Conservation (phyloP, 2,797 vertebrate genomes). For the Peromyscus eremicus region DNA sequence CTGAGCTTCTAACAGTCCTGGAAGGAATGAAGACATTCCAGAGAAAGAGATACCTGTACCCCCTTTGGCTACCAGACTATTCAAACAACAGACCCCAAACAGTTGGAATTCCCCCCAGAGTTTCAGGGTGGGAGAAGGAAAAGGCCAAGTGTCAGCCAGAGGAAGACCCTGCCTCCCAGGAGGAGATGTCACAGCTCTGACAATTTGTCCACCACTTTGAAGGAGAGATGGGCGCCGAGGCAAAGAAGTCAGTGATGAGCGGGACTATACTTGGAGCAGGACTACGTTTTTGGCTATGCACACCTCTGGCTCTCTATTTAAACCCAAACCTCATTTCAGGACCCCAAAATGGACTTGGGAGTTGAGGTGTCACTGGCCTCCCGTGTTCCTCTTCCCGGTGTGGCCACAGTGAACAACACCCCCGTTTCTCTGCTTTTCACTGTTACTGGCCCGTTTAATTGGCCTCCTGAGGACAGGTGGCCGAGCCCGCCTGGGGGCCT, state of each 20-base stretch:
- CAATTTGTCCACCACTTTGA: neutral
- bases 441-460: neutral
- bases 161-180: too few species aligned
- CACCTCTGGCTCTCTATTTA: neutral
- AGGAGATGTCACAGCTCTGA: neutral
- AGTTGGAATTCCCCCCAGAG: neutral
- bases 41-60: neutral
- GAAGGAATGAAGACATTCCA: neutral
- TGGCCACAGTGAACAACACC: neutral
- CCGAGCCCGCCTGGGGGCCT: neutral
- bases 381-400: neutral
- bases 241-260: neutral
- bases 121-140: neutral
- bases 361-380: neutral
- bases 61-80: neutral
- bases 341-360: neutral
- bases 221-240: neutral
- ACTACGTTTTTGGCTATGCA: neutral
- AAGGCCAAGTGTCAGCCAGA: neutral
- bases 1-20: neutral
- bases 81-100: neutral
- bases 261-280: neutral
- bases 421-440: neutral
- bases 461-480: neutral
- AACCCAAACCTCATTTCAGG: neutral